Evolutionary conservation across 2,888 invertebrate species (phyloP).

Genomic region (Proisotoma minuta): DNA sequence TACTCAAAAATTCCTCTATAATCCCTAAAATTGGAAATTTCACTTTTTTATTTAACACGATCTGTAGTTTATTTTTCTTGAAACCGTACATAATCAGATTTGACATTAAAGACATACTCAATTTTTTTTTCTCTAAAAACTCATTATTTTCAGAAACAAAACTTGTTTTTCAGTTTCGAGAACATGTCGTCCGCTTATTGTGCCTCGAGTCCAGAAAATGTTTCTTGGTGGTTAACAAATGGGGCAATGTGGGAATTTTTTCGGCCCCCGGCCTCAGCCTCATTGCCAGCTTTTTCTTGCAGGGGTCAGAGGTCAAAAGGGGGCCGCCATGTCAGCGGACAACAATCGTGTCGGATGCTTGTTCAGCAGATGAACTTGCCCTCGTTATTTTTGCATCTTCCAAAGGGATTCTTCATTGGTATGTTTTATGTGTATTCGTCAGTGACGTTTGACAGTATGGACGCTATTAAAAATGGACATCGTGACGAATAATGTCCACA

Average conservation of each 20-base stretch:
- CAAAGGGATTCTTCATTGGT: slow-evolving; percentile 41
- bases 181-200: not conserved
- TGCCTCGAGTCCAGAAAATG: not conserved
- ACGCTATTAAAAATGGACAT: no score
- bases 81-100: no score
- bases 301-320: not conserved
- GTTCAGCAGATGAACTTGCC: slow-evolving; percentile 28
- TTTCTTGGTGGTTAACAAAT: not conserved
- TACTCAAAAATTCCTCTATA: no score
- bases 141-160: no score
- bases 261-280: not conserved
- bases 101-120: no score
- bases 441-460: no score
- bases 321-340: slow-evolving; percentile 38
- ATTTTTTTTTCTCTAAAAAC: no score
- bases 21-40: no score
- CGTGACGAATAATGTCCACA: no score
- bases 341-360: slow-evolving; percentile 41
- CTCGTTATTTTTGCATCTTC: slow-evolving; percentile 38
- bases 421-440: not conserved
- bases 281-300: not conserved
- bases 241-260: not conserved
- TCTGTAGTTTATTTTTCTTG: no score
- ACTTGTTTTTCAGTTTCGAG: not conserved
- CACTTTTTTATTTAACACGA: no score